Evolutionary conservation across 2,797 vertebrate genomes (phyloP).

Genomic region (Eulemur albifrons): DNA sequence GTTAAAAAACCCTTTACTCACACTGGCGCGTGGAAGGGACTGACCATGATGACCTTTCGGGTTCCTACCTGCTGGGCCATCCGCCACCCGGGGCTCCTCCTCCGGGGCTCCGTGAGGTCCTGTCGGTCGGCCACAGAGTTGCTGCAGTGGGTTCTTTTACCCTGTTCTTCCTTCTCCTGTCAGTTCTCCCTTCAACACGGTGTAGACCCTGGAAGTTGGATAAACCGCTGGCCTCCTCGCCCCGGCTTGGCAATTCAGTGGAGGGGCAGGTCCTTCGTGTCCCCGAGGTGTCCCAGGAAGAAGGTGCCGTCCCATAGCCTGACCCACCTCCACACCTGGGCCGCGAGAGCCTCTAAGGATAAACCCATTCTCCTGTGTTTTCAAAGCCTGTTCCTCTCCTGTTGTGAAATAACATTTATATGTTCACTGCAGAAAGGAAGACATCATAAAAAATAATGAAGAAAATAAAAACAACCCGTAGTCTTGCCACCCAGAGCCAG

Average conservation of each 20-base stretch:
- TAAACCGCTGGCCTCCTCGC: fast-evolving
- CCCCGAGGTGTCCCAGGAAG: fast-evolving
- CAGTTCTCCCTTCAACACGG: fast-evolving
- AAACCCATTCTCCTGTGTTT: not conserved
- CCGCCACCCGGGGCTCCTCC: not conserved
- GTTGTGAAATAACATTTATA: not conserved
- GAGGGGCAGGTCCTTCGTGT: fast-evolving
- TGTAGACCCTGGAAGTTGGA: not conserved
- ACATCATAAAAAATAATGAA: not conserved
- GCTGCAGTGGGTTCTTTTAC: not conserved
- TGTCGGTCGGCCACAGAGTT: not conserved
- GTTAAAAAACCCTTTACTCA: not conserved
- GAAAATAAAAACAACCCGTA: not conserved
- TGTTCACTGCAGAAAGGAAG: not conserved
- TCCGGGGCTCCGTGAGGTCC: not conserved
- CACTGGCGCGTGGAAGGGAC: not conserved
- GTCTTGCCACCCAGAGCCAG: not conserved
- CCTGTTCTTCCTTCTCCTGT: not conserved
- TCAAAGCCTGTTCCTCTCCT: not conserved
- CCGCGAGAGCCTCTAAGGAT: fast-evolving
- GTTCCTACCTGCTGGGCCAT: fast-evolving
- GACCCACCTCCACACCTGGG: fast-evolving
- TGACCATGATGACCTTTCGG: fast-evolving
- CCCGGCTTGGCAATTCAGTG: fast-evolving
- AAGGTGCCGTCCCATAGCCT: fast-evolving